Evolutionary conservation across 2,797 vertebrate species (phyloP).

Genomic region (Cossypha heuglini): DNA sequence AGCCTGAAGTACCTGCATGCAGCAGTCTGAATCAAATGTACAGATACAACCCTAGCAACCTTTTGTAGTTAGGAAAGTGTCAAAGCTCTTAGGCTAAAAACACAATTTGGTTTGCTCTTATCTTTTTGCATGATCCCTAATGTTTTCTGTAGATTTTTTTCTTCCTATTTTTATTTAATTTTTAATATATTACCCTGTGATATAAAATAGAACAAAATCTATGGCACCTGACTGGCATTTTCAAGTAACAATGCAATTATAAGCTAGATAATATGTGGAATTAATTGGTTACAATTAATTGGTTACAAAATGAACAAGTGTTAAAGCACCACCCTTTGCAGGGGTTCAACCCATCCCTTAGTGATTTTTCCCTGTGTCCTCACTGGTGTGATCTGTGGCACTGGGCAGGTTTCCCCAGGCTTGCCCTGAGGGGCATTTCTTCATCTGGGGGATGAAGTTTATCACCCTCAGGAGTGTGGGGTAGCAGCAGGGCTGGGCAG

Average conservation of each 20-base stretch:
- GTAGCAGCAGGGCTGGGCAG: background rate
- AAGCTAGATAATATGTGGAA: background rate
- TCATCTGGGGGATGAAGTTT: background rate
- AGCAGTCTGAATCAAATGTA: conserved; percentile 50
- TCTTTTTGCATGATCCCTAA: background rate
- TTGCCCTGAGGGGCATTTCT: rapidly evolving
- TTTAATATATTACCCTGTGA: background rate
- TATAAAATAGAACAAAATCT: background rate
- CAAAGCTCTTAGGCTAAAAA: background rate
- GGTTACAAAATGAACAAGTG: background rate
- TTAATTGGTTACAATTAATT: background rate
- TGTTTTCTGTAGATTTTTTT: background rate
- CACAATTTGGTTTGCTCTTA: background rate
- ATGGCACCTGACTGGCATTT: background rate
- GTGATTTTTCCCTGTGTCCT: background rate
- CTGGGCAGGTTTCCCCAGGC: rapidly evolving
- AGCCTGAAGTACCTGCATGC: conserved; percentile 33
- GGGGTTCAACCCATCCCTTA: background rate
- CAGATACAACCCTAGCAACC: background rate
- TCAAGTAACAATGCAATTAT: background rate
- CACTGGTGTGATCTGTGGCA: background rate
- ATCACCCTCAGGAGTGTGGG: rapidly evolving
- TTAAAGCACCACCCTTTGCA: background rate
- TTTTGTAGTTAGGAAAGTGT: background rate
- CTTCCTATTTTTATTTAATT: background rate